These are phyloP conservation scores for Rhamphomyia laevipes DNA, from an alignment of 2,888 invertebrate genomes.

Conservation along the genomic window DNA sequence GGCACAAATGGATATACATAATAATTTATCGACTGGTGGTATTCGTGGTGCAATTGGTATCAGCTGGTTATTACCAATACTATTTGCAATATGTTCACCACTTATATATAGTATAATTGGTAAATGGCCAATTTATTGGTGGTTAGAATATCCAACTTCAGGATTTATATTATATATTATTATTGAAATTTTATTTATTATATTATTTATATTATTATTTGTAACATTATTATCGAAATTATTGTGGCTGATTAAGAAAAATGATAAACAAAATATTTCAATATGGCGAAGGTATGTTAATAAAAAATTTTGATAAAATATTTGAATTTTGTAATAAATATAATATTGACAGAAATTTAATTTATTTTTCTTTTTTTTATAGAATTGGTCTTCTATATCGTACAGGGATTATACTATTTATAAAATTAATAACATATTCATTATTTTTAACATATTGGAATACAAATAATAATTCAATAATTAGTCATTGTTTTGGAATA, in stretches of 20 bases:
- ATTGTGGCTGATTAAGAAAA: slow-evolving; percentile 45
- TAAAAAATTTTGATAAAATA: not conserved
- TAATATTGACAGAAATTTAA: slow-evolving; percentile 6
- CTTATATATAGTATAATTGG: slow-evolving; percentile 37
- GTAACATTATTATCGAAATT: slow-evolving; percentile 52
- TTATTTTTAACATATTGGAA: slow-evolving; percentile 55
- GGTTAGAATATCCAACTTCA: slow-evolving; percentile 46
- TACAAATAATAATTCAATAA: slow-evolving; percentile 43
- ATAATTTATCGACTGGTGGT: slow-evolving; percentile 15
- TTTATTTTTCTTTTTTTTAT: slow-evolving; percentile 19
- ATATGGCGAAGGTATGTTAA: slow-evolving; percentile 41
- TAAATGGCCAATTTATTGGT: slow-evolving; percentile 45
- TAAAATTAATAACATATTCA: slow-evolving; percentile 46
- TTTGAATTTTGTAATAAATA: not conserved
- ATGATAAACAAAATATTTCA: slow-evolving; percentile 47
- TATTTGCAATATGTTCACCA: slow-evolving; percentile 35
- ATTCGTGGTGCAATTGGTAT: slow-evolving; percentile 36
- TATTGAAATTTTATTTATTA: slow-evolving; percentile 54
- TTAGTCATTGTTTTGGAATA: slow-evolving; percentile 47
- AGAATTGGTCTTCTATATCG: slow-evolving; percentile 51
- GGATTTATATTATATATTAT: slow-evolving; percentile 54
- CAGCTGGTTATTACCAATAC: slow-evolving; percentile 35
- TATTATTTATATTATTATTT: slow-evolving; percentile 56
- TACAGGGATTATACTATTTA: slow-evolving; percentile 46
- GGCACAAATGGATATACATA: slow-evolving; percentile 21